Conservation (phyloP, 2,113 vertebrate species). For the Cavia aperea region DNA sequence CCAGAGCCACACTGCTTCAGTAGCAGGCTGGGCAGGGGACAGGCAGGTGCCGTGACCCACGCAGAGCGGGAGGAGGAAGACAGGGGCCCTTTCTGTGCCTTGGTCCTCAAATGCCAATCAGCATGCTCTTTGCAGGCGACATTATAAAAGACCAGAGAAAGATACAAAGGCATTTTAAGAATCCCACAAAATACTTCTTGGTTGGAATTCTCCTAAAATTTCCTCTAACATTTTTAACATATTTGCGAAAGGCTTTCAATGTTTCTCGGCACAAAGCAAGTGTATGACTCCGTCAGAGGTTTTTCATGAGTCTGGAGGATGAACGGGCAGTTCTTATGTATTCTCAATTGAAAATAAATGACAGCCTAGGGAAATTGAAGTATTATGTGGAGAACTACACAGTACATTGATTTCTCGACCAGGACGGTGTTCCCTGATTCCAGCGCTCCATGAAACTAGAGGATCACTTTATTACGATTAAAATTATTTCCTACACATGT, state of each 20-base stretch:
- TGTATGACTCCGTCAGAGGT: not conserved
- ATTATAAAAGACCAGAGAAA: not conserved
- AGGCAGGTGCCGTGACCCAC: not conserved
- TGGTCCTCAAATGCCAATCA: rapidly evolving
- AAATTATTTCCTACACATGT: not conserved
- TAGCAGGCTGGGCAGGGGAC: not conserved
- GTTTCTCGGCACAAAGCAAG: not conserved
- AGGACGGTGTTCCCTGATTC: not conserved
- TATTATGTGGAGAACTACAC: not conserved
- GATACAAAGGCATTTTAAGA: not conserved
- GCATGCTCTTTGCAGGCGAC: not conserved
- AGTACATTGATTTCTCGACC: not conserved
- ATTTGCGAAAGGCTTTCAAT: not conserved
- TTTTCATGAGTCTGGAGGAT: not conserved
- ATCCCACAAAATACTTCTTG: not conserved
- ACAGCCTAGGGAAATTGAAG: conserved; percentile 10
- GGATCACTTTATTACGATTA: not conserved
- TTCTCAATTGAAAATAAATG: conserved; percentile 37
- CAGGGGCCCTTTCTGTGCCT: not conserved
- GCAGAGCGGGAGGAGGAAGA: not conserved
- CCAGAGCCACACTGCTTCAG: too few species aligned
- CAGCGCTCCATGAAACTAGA: not conserved
- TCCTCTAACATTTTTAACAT: not conserved
- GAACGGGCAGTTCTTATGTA: not conserved
- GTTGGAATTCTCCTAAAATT: not conserved